Evolutionary conservation across 64 coral and sea anemone species (phyloP).

Genomic region (Acropora yongei): DNA sequence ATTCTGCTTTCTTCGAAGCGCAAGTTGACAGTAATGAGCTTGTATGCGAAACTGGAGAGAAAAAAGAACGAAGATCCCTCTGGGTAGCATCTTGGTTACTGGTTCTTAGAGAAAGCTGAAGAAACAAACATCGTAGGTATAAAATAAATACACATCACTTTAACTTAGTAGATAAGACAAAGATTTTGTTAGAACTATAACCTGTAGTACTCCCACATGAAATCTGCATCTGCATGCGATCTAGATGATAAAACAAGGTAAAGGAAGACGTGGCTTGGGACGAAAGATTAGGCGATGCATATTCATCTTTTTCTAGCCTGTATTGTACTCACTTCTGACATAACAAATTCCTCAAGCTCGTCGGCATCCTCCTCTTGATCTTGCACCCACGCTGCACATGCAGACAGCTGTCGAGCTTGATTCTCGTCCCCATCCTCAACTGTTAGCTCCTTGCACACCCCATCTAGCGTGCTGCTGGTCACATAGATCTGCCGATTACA

Average conservation of each 20-base stretch:
- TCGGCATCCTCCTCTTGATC: conserved; percentile 65
- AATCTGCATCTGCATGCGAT: too few relatives aligned
- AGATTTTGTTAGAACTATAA: too few relatives aligned
- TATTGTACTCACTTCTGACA: conserved; percentile 58
- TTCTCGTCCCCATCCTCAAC: conserved; percentile 85
- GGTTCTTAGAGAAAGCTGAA: background rate
- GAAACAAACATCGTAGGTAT: background rate
- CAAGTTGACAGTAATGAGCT: background rate
- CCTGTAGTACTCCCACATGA: too few relatives aligned
- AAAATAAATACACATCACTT: too few relatives aligned
- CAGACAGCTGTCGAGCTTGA: conserved; percentile 62
- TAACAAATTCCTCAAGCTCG: conserved; percentile 67
- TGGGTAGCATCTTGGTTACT: background rate
- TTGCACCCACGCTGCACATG: conserved; percentile 88
- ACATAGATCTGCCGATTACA: conserved; percentile 54
- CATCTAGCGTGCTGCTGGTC: conserved; percentile 86
- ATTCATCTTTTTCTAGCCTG: background rate
- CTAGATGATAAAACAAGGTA: too few relatives aligned
- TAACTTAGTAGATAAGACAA: too few relatives aligned
- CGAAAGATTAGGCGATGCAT: background rate
- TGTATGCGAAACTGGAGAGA: background rate
- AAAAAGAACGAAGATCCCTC: conserved; percentile 47
- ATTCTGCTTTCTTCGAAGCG: background rate
- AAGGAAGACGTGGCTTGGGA: too few relatives aligned
- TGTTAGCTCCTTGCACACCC: conserved; percentile 71